Evolutionary conservation across 2,113 vertebrate genomes (phyloP).

Genomic region (Lophotis ruficrista): DNA sequence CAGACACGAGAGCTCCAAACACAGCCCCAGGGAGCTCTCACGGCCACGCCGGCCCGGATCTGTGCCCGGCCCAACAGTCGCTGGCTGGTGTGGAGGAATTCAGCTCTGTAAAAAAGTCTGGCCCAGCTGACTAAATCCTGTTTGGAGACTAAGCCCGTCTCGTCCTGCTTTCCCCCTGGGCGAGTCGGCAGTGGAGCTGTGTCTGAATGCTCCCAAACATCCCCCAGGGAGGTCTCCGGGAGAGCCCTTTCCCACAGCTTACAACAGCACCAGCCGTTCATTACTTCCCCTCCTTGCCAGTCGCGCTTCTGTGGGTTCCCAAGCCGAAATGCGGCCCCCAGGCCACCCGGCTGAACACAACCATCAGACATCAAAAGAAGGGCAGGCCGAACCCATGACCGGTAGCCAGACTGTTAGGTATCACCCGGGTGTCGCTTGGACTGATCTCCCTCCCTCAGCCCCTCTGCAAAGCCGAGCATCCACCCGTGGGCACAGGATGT

Average conservation of each 20-base stretch:
- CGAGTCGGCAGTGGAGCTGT: background rate
- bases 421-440: background rate
- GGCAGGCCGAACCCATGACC: background rate
- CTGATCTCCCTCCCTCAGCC: background rate
- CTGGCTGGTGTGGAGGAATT: background rate
- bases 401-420: rapidly evolving
- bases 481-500: background rate
- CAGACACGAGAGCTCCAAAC: background rate
- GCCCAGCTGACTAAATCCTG: conserved; percentile 32
- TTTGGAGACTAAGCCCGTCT: background rate
- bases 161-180: conserved; percentile 11
- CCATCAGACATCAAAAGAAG: background rate
- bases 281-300: background rate
- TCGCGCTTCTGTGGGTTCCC: background rate
- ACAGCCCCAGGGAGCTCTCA: background rate
- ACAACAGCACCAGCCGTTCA: conserved; percentile 23
- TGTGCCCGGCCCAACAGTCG: background rate
- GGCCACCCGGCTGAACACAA: background rate
- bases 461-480: background rate
- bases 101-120: conserved; percentile 26
- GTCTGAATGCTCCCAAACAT: conserved; percentile 24
- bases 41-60: rapidly evolving
- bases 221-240: background rate
- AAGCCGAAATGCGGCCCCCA: background rate
- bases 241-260: conserved; percentile 44